These are phyloP conservation scores for Drosophila pallidifrons DNA, from an alignment of 1,140 invertebrate genomes.

Conservation along the genomic window DNA sequence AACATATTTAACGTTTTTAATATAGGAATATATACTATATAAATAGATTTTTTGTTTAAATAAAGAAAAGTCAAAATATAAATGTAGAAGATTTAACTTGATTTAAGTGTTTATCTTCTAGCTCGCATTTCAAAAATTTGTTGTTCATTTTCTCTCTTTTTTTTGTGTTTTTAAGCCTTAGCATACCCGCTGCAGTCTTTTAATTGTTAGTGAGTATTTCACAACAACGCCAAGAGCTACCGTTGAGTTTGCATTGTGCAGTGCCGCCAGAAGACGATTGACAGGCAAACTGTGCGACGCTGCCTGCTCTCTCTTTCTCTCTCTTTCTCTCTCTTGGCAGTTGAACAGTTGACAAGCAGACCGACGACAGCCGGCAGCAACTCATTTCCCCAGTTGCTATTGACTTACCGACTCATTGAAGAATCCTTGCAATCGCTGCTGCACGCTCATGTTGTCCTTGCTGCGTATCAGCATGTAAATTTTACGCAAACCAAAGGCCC, in stretches of 20 bases:
- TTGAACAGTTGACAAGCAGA: neutral
- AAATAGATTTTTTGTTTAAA: too few species aligned
- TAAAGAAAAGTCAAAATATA: too few species aligned
- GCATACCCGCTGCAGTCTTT: neutral
- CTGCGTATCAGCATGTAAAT: constrained; percentile 93
- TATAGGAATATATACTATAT: too few species aligned
- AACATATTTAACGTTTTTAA: too few species aligned
- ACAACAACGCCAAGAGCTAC: constrained; percentile 10
- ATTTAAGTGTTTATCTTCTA: too few species aligned
- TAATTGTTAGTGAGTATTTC: constrained; percentile 11
- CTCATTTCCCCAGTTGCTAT: constrained; percentile 40
- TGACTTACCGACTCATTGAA: constrained; percentile 87
- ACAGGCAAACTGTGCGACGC: constrained; percentile 10
- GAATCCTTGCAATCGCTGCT: constrained; percentile 88
- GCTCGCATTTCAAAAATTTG: too few species aligned
- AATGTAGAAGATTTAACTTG: too few species aligned
- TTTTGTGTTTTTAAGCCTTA: neutral
- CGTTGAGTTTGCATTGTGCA: constrained; percentile 20
- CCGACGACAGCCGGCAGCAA: constrained; percentile 11
- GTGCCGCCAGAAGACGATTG: constrained; percentile 16
- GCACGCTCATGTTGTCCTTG: constrained; percentile 91
- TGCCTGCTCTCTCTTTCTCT: neutral
- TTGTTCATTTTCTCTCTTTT: too few species aligned
- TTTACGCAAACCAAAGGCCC: constrained; percentile 89
- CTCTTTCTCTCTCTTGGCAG: neutral